Base-by-base conservation (phyloP, 2,888 invertebrate species). In the Maniola hyperantus region DNA sequence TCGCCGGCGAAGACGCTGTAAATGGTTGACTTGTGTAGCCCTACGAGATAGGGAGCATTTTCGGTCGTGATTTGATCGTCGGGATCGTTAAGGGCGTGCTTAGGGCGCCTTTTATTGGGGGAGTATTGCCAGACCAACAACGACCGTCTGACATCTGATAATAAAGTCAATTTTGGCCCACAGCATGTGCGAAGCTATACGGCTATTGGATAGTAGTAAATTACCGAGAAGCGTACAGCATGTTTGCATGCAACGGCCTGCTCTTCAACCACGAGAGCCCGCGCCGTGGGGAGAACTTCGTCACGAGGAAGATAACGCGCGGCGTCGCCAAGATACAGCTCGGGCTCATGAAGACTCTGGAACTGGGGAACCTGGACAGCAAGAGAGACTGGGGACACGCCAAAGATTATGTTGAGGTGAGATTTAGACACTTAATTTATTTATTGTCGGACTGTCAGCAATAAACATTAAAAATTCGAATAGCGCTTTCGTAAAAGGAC, bases 311-410 rank as follows among this genome's bases (percentile, higher is more conserved):
- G 92, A 98, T 99, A 71, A 99, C 99, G 0, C 94, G 99, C 48
- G 98, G 97, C 1, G 99, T 99, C 26, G 98, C 99, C 8, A 99
- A 99, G 93, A 99, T 99, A 76, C 94, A 95, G 66, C 93, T 99
- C 8, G 98, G 98, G 0, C 95, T 97, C 69, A 95, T 98, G 84
- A 96, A 97, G 69, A 93, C 91, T 70, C 88, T 99, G 64, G 98
- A 99, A 83, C 92, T 99, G 67, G 99, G 99, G 18, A 99, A 98
- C 85, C 90, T 99, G 79, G 98, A 99, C 85, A 97, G 99, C 15
- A 96, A 97, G 83, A 94, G 99, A 78, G 99, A 99, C 88, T 99
- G 99, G 99, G 99, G 99, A 6, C 98, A 98, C 87, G 98, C 98
- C 0, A 97, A 95, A 87, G 99, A 99, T 89, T 99, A 98, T 85